Evolutionary conservation across 2,797 vertebrate genomes (phyloP), one percentile per base, ranked within the genome.

Genomic region (Pteronotus mesoamericanus): DNA sequence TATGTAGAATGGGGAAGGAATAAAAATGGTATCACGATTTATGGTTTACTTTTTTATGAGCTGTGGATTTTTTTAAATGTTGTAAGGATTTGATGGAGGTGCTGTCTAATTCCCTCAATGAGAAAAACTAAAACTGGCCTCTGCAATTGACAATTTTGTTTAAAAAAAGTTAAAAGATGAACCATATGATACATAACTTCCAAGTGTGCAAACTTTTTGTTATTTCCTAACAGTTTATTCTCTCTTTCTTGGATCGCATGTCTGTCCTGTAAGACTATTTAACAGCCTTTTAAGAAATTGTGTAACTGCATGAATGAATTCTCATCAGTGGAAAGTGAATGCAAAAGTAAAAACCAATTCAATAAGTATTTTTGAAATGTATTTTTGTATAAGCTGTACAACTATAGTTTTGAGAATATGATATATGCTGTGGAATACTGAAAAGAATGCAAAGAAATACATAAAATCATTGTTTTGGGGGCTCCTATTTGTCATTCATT

Each of bases 1-100:
- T 97, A 95, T 97, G 79, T 78, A 97, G 97, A 96, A 94, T 96
- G 94, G 80, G 78, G 88, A 98, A 97, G 80, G 84, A 97, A 94
- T 91, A 96, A 97, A 95, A 98, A 95, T 1, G 51, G 42, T 0
- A 92, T 85, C 94, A 97, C 97, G 83, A 95, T 93, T 95, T 96
- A 92, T 94, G 77, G 29, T 86, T 97, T 95, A 93, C 0, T 1
- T 96, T 97, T 90, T 97, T 94, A 96, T 89, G 82, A 97, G 96
- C 82, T 97, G 84, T 91, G 86, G 80, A 64, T 95, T 98, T 98
- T 89, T 95, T 97, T 93, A 66, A 66, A 53, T 37, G 48, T 77
- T 77, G 6, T 88, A 94, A 88, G 29, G 75, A 94, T 86, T 26
- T 86, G 34, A 80, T 85, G 34, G 16, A 75, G 10, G 7, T 57